Conservation (phyloP, 2,888 invertebrate species). For the Litoditis marina region DNA sequence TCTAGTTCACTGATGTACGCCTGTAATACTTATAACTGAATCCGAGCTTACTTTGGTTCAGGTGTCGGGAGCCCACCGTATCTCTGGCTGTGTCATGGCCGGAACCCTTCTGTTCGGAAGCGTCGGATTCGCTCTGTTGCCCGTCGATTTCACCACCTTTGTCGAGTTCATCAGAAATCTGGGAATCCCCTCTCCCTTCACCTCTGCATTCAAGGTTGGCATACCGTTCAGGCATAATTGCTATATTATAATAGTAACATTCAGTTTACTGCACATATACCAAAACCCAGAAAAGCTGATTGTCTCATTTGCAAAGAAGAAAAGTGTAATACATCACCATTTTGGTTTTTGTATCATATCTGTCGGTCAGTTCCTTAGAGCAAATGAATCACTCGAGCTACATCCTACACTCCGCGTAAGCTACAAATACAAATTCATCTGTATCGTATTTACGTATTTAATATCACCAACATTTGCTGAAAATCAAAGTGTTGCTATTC, state of each 20-base stretch:
- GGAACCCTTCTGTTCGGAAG: slow-evolving; percentile 59
- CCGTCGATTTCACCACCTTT: slow-evolving; percentile 57
- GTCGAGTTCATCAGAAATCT: slow-evolving; percentile 51
- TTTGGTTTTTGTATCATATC: too few species aligned
- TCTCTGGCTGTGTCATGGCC: slow-evolving; percentile 58
- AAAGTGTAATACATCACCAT: too few species aligned
- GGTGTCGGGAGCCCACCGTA: slow-evolving; percentile 58
- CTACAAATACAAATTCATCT: too few species aligned
- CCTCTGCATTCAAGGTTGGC: slow-evolving; percentile 53
- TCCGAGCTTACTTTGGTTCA: slow-evolving; percentile 4
- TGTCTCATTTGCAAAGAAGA: too few species aligned
- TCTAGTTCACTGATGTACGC: too few species aligned
- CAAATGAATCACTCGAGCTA: too few species aligned
- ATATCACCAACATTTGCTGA: too few species aligned
- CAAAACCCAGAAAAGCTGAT: not conserved
- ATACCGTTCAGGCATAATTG: not conserved
- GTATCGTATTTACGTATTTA: too few species aligned
- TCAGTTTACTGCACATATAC: not conserved
- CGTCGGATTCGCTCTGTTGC: slow-evolving; percentile 56
- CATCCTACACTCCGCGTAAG: too few species aligned
- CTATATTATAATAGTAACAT: not conserved
- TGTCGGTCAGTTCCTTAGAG: too few species aligned
- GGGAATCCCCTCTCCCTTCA: slow-evolving; percentile 54
- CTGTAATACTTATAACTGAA: not conserved
- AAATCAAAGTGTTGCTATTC: too few species aligned